Evolutionary conservation across 2,888 invertebrate genomes (phyloP).

Genomic region (Cephus pulcher): DNA sequence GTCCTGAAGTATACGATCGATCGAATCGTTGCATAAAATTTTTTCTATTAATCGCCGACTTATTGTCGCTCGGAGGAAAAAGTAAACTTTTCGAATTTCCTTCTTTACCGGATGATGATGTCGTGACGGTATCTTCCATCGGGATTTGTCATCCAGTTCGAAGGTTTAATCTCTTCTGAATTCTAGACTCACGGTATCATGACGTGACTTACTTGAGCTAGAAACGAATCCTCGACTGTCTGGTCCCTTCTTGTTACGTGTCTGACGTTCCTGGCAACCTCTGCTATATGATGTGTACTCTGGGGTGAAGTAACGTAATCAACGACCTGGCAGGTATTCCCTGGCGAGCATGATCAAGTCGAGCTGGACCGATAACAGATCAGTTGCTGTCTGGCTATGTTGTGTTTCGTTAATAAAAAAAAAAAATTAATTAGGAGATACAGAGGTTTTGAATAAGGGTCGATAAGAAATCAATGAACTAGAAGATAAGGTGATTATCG

Average conservation of each 20-base stretch:
- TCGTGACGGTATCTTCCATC: not conserved
- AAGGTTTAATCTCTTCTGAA: not conserved
- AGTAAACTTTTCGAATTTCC: not conserved
- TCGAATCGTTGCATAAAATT: not conserved
- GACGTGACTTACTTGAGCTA: not conserved
- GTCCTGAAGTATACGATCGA: not conserved
- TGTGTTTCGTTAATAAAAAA: not conserved
- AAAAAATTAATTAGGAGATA: not conserved
- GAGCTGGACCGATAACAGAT: not conserved
- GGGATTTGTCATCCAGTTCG: not conserved
- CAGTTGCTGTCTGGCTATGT: not conserved
- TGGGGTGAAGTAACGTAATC: conserved; percentile 36
- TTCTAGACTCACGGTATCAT: not conserved
- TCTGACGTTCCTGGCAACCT: not conserved
- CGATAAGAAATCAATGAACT: not conserved
- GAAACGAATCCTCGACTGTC: not conserved
- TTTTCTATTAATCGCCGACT: not conserved
- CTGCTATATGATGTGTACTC: conserved; percentile 20
- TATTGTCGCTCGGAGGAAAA: not conserved
- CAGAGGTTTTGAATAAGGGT: not conserved
- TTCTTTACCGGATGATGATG: not conserved
- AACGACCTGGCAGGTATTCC: conserved; percentile 34
- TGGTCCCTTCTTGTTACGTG: not conserved
- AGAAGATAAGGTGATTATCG: not conserved
- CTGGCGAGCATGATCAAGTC: conserved; percentile 31